Conservation (phyloP, 2,888 invertebrate genomes). For the Acleris cristana region DNA sequence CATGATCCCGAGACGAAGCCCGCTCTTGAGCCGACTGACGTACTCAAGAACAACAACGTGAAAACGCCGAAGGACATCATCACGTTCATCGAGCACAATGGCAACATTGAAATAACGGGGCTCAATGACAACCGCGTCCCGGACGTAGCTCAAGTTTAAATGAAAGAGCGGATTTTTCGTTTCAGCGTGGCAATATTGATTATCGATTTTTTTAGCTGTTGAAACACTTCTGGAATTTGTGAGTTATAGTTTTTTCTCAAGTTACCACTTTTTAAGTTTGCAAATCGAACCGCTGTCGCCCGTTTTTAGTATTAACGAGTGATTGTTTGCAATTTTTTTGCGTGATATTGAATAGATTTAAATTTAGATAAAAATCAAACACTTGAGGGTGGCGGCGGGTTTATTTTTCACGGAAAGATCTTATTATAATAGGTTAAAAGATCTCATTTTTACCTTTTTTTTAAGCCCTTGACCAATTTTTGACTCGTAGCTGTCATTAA, state of each 20-base stretch:
- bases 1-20: too few relatives aligned
- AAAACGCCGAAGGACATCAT: conserved; percentile 46
- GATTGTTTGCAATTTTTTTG: too few relatives aligned
- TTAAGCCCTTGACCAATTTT: conserved; percentile 28
- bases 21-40: background rate
- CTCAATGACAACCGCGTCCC: conserved; percentile 52
- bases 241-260: background rate
- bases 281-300: too few relatives aligned
- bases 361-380: too few relatives aligned
- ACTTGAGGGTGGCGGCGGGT: too few relatives aligned
- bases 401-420: background rate
- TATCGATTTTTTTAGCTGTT: too few relatives aligned
- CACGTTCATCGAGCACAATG: conserved; percentile 61
- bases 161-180: background rate
- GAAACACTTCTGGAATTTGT: too few relatives aligned
- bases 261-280: background rate
- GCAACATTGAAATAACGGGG: conserved; percentile 53
- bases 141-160: conserved; percentile 62
- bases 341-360: too few relatives aligned
- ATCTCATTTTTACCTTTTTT: conserved; percentile 25
- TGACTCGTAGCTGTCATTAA: background rate
- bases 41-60: conserved; percentile 55
- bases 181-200: too few relatives aligned
- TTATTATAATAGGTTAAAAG: conserved; percentile 16
- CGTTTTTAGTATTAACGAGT: too few relatives aligned